These are phyloP conservation scores for Archivesica marissinica DNA, from an alignment of 1,140 invertebrate species.

Conservation along the genomic window DNA sequence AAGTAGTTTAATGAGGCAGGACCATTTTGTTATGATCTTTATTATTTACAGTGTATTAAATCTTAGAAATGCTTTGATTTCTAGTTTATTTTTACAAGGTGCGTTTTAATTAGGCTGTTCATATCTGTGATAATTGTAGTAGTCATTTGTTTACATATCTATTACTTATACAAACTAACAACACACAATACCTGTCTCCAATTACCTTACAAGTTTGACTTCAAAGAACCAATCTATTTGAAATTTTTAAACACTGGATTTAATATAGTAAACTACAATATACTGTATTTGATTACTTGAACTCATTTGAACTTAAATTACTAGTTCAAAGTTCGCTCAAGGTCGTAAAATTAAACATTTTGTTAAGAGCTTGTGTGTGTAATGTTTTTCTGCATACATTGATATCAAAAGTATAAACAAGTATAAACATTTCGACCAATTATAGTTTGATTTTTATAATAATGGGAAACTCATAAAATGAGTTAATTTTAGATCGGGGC, in stretches of 20 bases:
- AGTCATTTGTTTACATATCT: conserved; percentile 7
- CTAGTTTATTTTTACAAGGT: conserved; percentile 39
- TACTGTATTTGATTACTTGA: neutral
- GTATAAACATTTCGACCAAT: neutral
- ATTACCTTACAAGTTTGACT: conserved; percentile 35
- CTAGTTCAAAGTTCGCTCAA: conserved; percentile 16
- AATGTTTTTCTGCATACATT: neutral
- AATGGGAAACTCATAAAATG: neutral
- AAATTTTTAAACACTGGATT: neutral
- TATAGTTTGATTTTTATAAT: conserved; percentile 9
- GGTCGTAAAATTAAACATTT: conserved; percentile 17
- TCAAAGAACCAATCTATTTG: conserved; percentile 6
- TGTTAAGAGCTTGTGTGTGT: neutral
- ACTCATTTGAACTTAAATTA: neutral
- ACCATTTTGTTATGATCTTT: too few species aligned
- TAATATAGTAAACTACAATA: neutral
- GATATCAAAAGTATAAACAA: neutral
- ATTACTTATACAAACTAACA: conserved; percentile 11
- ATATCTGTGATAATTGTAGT: neutral
- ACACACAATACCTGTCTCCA: conserved; percentile 25
- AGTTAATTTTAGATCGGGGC: neutral
- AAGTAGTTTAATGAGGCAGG: too few species aligned
- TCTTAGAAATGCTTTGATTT: neutral
- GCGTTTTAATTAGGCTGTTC: conserved; percentile 30
- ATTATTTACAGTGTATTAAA: neutral